phyloP scores from a whole-genome alignment of 2,888 invertebrate genomes.

The Baronia brevicornis region DNA sequence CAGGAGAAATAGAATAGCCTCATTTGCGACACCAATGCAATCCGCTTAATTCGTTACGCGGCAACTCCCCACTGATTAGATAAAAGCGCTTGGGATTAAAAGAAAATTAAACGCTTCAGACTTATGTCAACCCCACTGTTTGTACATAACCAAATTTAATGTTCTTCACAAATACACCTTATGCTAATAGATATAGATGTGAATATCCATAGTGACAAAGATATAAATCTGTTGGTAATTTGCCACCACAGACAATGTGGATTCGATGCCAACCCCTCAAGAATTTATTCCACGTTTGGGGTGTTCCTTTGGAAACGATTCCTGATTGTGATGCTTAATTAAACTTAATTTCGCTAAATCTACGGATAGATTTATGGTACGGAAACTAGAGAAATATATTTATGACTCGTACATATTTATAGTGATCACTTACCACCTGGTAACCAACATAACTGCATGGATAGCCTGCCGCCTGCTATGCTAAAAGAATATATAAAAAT shows the following conservation, averaged over 20 bases:
- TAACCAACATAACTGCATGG: too few species aligned
- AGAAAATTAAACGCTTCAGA: conserved; percentile 70
- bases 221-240: conserved; percentile 24
- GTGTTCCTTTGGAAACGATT: conserved; percentile 67
- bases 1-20: conserved; percentile 66
- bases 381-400: neutral
- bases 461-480: too few species aligned
- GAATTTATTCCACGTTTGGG: conserved; percentile 68
- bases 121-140: conserved; percentile 58
- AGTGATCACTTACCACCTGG: too few species aligned
- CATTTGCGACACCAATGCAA: conserved; percentile 72
- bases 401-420: neutral
- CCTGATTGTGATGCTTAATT: conserved; percentile 68
- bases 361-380: conserved; percentile 35
- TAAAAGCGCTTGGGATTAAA: conserved; percentile 69
- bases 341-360: conserved; percentile 60
- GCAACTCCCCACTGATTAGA: conserved; percentile 66
- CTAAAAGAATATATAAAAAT: too few species aligned
- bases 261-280: conserved; percentile 55
- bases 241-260: conserved; percentile 47
- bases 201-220: conserved; percentile 18
- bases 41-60: conserved; percentile 69
- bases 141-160: conserved; percentile 22
- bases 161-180: conserved; percentile 18
- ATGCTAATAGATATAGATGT: conserved; percentile 20